phyloP scores from a whole-genome alignment of 2,113 vertebrate species.

The Cryptomyrus ogoouensis region DNA sequence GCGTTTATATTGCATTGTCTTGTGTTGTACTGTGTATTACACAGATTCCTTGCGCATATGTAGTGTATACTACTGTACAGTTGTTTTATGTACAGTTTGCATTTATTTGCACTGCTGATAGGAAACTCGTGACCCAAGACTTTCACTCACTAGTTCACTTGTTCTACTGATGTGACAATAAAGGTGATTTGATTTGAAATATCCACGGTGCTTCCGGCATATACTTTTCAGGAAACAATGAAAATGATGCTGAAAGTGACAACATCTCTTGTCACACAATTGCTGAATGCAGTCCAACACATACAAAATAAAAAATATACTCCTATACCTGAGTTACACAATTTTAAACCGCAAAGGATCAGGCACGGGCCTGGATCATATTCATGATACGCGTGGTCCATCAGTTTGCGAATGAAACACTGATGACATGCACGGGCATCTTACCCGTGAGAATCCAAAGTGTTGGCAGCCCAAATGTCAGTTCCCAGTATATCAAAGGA shows the following conservation, averaged over 20 bases:
- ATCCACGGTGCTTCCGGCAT: neutral
- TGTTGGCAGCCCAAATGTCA: slow-evolving; percentile 96
- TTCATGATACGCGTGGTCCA: neutral
- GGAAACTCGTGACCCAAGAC: no score
- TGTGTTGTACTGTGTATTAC: neutral
- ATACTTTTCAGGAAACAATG: neutral
- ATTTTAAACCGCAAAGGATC: neutral
- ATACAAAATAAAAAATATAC: neutral
- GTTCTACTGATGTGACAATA: no score
- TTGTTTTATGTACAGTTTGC: no score
- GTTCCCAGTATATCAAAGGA: slow-evolving; percentile 90
- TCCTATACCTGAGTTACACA: neutral
- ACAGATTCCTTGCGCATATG: neutral
- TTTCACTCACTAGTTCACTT: no score
- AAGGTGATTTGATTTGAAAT: neutral
- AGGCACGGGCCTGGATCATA: neutral
- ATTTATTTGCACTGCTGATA: no score
- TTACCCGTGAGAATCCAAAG: slow-evolving; percentile 85
- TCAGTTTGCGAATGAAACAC: neutral
- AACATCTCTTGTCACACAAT: neutral
- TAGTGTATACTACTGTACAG: neutral
- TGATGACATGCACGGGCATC: slow-evolving; percentile 7
- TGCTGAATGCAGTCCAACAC: neutral
- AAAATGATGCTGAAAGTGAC: neutral
- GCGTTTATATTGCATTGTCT: neutral